Evolutionary conservation across 2,888 invertebrate species (phyloP), one percentile per base, ranked within the genome.

Genomic region (Neria commutata): DNA sequence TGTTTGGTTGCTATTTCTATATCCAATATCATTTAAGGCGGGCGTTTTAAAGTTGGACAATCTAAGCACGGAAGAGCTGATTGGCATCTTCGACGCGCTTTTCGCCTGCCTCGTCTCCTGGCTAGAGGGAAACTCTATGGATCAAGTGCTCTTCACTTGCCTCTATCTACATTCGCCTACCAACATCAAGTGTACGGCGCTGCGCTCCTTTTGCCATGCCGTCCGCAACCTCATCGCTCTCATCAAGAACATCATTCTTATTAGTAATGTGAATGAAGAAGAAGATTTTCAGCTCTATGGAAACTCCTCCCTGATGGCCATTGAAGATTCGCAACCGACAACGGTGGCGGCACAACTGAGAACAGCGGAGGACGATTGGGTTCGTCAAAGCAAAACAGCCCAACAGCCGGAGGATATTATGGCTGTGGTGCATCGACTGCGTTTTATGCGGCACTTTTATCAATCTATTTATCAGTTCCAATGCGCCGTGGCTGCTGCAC

Each of bases 121-220:
- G 98, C 81, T 99, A 16, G 98, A 99, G 81, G 98, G 98, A 0
- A 94, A 95, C 77, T 95, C 94, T 0, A 85, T 98, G 66, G 97
- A 96, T 5, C 98, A 98, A 84, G 98, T 98, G 1, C 92, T 98
- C 8, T 97, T 98, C 78, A 98, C 96, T 24, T 97, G 97, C 81
- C 86, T 98, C 23, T 98, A 98, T 79, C 84, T 97, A 34, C 97
- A 98, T 80, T 91, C 94, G 67, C 96, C 97, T 0, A 88, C 91
- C 72, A 86, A 88, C 61, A 92, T 98, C 62, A 84, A 88, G 67
- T 94, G 97, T 76, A 89, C 90, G 76, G 86, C 89, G 5, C 83
- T 98, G 62, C 92, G 90, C 79, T 91, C 92, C 1, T 96, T 95
- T 80, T 92, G 91, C 74, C 88, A 93, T 68, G 89, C 91, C 51